A percentile compares a stretch with the other conserved stretches of the same genome.
Evolutionary conservation across 2,797 vertebrate species (phyloP).

Genomic region (Chelidonichthys spinosus): DNA sequence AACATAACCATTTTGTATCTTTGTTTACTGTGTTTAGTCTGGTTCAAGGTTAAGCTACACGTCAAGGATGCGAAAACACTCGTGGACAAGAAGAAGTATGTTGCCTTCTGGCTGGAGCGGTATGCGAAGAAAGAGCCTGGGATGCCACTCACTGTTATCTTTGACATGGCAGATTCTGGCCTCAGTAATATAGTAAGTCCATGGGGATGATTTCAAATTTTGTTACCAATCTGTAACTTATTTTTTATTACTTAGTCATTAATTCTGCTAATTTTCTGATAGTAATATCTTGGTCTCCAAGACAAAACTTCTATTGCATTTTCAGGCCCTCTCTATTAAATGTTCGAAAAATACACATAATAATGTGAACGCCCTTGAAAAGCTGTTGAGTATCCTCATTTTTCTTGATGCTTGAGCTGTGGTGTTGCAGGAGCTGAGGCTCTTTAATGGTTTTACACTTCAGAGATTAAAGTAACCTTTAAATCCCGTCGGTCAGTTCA

Average conservation of each 20-base stretch:
- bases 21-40: conserved; percentile 83
- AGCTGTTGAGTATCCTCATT: conserved; percentile 31
- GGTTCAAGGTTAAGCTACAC: conserved; percentile 95
- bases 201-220: not conserved
- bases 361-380: conserved; percentile 25
- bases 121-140: conserved; percentile 94
- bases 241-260: not conserved
- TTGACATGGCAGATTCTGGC: conserved; percentile 96
- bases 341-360: not conserved
- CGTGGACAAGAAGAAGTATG: conserved; percentile 94
- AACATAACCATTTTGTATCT: not conserved
- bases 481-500: conserved; percentile 80
- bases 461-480: conserved; percentile 83
- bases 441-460: conserved; percentile 72
- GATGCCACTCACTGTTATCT: conserved; percentile 94
- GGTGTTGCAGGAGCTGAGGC: conserved; percentile 56
- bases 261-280: not conserved
- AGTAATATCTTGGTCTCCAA: not conserved
- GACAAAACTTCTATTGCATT: not conserved
- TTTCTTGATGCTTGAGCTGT: conserved; percentile 52
- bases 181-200: conserved; percentile 93
- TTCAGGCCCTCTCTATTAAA: conserved; percentile 11
- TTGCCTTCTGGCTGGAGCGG: conserved; percentile 97
- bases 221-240: not conserved
- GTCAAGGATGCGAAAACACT: conserved; percentile 90